Base-by-base conservation (phyloP, 2,797 vertebrate species). In the Acrossocheilus fasciatus region DNA sequence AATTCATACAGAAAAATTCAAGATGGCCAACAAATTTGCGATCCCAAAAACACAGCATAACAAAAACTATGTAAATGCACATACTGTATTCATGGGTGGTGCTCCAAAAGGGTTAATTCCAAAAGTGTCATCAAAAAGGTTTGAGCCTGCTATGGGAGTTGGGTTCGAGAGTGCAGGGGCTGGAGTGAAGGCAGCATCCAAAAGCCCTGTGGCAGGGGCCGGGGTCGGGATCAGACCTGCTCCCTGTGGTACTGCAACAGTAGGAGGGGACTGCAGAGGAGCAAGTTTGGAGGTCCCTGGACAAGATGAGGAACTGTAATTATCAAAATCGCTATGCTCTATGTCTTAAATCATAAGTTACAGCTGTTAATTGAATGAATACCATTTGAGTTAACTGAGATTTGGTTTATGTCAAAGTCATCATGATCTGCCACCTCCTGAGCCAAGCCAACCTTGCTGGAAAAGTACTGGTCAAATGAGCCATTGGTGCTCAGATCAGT, bases 401-500 rank as follows among this genome's bases (percentile, higher is more conserved):
- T 91, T 20, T 96, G 95, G 50, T 90, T 93, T 87, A 95, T 95
- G 87, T 97, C 95, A 82, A 96, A 96, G 87, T 97, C 95, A 84
- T 96, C 94, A 0, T 95, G 92, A 90, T 96, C 95, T 54, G 92
- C 94, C 9, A 81, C 93, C 2, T 95, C 95, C 91, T 96, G 95
- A 90, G 91, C 92, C 91, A 97, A 41, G 81, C 95, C 95, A 80
- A 95, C 95, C 95, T 96, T 97, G 89, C 41, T 96, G 90, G 86
- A 93, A 89, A 97, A 97, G 84, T 96, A 98, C 91, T 92, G 94
- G n/a, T 94, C 94, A 85, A 98, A 97, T 36, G 94, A 88, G 81
- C 95, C 94, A 10, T 92, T 94, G 85, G 90, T 79, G 83, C 90
- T 93, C 59, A 92, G 30, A 72, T 81, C 90, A 52, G 95, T 90